phyloP scores from a whole-genome alignment of 2,113 vertebrate genomes.

The Sterna hirundo region DNA sequence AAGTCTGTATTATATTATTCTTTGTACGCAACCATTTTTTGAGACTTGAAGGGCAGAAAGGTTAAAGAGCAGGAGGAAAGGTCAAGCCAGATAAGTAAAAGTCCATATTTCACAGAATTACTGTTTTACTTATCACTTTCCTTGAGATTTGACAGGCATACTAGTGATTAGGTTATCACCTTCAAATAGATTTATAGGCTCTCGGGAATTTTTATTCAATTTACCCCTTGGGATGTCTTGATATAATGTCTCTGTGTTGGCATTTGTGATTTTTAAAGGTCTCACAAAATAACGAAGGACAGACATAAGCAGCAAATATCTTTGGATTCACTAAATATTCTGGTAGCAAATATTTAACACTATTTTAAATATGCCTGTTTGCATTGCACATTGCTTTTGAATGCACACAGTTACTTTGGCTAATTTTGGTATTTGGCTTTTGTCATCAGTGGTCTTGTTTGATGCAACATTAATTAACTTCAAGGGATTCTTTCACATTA shows the following conservation, averaged over 20 bases:
- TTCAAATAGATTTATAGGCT: constrained; percentile 65
- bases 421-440: background rate
- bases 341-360: background rate
- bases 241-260: constrained; percentile 11
- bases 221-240: constrained; percentile 57
- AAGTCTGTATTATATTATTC: background rate
- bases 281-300: background rate
- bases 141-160: constrained; percentile 46
- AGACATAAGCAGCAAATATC: background rate
- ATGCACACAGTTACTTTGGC: background rate
- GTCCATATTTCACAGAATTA: constrained; percentile 63
- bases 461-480: constrained; percentile 26
- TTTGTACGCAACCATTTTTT: background rate
- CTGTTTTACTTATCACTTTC: constrained; percentile 63
- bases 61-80: constrained; percentile 49
- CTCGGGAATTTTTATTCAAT: constrained; percentile 58
- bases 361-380: background rate
- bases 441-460: background rate
- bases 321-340: background rate
- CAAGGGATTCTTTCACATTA: background rate
- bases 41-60: constrained; percentile 48
- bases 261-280: constrained; percentile 53
- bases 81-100: constrained; percentile 60
- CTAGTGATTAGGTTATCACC: constrained; percentile 58
- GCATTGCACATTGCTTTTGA: background rate